Base-by-base conservation (phyloP, 2,888 invertebrate genomes). In the Ashinkailepas kermadecensis region DNA sequence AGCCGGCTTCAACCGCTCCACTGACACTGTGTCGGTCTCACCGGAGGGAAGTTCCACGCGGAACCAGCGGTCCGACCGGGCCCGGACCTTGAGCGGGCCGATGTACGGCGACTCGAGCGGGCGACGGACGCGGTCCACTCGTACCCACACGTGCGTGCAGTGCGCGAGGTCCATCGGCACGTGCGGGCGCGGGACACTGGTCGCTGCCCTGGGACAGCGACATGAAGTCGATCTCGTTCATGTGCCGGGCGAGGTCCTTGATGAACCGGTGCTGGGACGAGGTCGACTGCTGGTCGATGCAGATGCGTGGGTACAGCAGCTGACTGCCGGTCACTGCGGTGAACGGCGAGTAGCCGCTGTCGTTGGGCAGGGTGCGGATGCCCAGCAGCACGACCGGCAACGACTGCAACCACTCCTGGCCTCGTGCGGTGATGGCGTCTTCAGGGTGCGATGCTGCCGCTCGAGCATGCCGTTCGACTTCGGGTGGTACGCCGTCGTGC, bases 401-500 rank as follows among this genome's bases (percentile, higher is more conserved):
- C 8, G 82, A 82, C 9, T 84, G 84, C 0, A 84, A 78, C 86
- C 87, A 87, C 64, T 84, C 70, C 23, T 80, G 80, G 2, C 82
- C 79, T 56, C 86, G 84, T 81, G 85, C 85, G 81, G 81, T 86
- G 56, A 87, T 83, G 0, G 88, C 86, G 87, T 85, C 85, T 88
- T 88, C 81, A 88, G 83, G 15, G 86, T 85, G 1, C 88, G 84
- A 83, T 89, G 88, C 81, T 86, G 86, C 13, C 88, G 84, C 83
- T 89, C 88, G 9, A 89, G 85, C 80, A 87, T 85, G 4, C 87
- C 88, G 81, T 88, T 88, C 0, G 86, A 84, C 78, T 85, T 84
- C 59, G 88, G 65, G 10, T 23, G n/a, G 65, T 65, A 67, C 23
- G 65, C n/a, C 8, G 65, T 67, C 23, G 65, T 67, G 1, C 78